These are phyloP conservation scores for Phenganax stokvisi DNA, from an alignment of 92 coral and sea anemone genomes.

Conservation along the genomic window DNA sequence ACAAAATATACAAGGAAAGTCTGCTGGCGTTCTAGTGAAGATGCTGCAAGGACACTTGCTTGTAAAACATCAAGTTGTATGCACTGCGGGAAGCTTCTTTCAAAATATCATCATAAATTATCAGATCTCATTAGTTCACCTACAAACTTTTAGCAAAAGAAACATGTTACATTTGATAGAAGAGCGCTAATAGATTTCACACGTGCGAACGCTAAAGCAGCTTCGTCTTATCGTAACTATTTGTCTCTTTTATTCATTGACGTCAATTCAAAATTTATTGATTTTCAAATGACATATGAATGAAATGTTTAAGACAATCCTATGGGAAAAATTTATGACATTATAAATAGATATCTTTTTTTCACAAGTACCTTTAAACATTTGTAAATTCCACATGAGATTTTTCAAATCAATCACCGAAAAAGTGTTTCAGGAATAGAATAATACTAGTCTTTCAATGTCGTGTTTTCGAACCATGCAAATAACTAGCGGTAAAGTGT, in stretches of 20 bases:
- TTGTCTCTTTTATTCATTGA: neutral
- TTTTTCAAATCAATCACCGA: too few species aligned
- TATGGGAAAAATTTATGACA: neutral
- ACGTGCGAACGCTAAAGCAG: neutral
- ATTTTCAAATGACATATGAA: neutral
- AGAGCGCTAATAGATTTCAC: neutral
- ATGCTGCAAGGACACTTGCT: neutral
- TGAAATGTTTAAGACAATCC: neutral
- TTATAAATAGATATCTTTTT: neutral
- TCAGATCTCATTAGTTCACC: neutral
- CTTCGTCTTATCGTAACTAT: neutral
- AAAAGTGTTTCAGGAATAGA: too few species aligned
- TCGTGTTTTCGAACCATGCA: too few species aligned
- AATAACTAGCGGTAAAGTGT: too few species aligned
- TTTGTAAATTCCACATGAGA: neutral
- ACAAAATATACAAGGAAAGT: neutral
- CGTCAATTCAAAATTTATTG: neutral
- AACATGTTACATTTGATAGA: neutral
- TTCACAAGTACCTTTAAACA: neutral
- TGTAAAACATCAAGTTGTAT: neutral
- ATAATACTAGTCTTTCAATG: too few species aligned
- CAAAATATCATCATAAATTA: neutral
- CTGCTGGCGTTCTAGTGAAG: neutral
- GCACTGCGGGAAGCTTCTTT: conserved; percentile 1
- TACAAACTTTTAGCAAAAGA: neutral